These are phyloP conservation scores for Rhinolophus sinicus DNA, from an alignment of 2,113 vertebrate genomes.

Conservation along the genomic window DNA sequence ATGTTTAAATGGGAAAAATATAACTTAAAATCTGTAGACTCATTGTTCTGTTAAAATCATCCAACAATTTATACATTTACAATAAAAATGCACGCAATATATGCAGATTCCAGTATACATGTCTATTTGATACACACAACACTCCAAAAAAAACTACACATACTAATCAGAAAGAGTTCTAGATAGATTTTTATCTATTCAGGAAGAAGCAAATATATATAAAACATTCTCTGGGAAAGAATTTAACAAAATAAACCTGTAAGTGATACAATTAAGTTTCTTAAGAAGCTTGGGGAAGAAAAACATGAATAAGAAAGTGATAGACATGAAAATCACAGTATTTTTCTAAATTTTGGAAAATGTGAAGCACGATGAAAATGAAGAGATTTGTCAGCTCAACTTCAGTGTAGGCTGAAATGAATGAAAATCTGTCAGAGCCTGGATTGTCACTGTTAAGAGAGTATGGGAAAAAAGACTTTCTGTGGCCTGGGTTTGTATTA, in stretches of 20 bases:
- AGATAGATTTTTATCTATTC: not conserved
- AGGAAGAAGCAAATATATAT: not conserved
- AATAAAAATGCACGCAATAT: not conserved
- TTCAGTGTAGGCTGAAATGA: constrained; percentile 55
- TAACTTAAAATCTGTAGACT: not conserved
- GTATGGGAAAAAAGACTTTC: constrained; percentile 8
- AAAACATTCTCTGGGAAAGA: not conserved
- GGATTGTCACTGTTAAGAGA: not conserved
- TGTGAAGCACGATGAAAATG: constrained; percentile 59
- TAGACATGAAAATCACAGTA: not conserved
- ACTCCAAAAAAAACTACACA: not conserved
- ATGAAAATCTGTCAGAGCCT: constrained; percentile 38
- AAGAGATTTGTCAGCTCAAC: constrained; percentile 57
- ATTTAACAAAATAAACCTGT: constrained; percentile 21
- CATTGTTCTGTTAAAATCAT: not conserved
- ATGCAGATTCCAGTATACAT: not conserved
- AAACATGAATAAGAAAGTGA: constrained; percentile 3
- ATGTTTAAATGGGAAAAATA: not conserved
- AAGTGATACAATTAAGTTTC: constrained; percentile 13
- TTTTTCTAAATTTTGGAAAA: constrained; percentile 47
- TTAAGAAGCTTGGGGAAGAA: not conserved
- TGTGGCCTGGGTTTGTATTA: not conserved
- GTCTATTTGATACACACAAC: not conserved
- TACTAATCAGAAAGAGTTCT: not conserved
- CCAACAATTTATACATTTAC: not conserved